Evolutionary conservation across 2,113 vertebrate species (phyloP).

Genomic region (Apteryx mantelli): DNA sequence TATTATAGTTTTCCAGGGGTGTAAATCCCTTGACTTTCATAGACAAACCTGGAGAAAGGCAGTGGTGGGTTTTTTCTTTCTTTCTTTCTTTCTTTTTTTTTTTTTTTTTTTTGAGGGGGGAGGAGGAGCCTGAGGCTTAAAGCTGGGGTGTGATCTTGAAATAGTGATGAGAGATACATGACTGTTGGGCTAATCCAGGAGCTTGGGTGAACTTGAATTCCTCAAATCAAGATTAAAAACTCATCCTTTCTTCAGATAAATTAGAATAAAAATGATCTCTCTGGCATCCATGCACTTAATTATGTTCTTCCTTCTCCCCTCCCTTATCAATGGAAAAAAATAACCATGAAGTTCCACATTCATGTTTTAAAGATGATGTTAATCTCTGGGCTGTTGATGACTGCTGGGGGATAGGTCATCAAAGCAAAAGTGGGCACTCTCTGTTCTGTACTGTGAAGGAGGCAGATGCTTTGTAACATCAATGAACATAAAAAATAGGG

Average conservation of each 20-base stretch:
- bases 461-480: background rate
- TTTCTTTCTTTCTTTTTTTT: background rate
- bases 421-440: background rate
- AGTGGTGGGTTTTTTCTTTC: background rate
- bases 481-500: background rate
- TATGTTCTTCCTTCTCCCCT: conserved; percentile 1
- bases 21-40: conserved; percentile 6
- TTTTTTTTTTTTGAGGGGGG: background rate
- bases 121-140: background rate
- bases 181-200: background rate
- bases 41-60: background rate
- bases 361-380: background rate
- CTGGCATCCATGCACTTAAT: conserved; percentile 19
- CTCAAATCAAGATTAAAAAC: background rate
- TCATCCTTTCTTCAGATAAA: background rate
- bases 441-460: background rate
- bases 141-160: background rate
- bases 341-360: background rate
- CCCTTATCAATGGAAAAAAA: background rate
- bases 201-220: background rate
- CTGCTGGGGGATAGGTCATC: background rate
- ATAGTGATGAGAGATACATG: background rate
- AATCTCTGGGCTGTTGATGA: background rate
- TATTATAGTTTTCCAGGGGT: background rate
- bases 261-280: conserved; percentile 4